Evolutionary conservation across 1,140 invertebrate species (phyloP).

Genomic region (Scaptomyza pallida): DNA sequence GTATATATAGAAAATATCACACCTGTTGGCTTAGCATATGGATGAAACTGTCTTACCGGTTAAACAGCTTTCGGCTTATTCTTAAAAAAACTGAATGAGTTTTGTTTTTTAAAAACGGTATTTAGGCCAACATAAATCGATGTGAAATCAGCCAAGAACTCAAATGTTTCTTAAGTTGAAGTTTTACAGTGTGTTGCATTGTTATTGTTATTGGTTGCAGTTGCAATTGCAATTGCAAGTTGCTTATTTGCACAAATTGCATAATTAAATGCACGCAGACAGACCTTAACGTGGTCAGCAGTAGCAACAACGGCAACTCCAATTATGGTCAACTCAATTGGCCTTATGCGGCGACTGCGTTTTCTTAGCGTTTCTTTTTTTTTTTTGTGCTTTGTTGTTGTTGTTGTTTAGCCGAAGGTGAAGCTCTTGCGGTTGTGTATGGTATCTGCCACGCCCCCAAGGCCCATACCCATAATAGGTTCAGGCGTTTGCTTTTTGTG

Average conservation of each 20-base stretch:
- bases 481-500: neutral
- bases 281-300: constrained; percentile 64
- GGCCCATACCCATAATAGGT: constrained; percentile 1
- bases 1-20: constrained; percentile 17
- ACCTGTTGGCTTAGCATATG: constrained; percentile 17
- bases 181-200: constrained; percentile 5
- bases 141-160: constrained; percentile 55
- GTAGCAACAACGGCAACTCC: constrained; percentile 48
- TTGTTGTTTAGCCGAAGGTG: constrained; percentile 54
- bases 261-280: constrained; percentile 82
- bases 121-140: constrained; percentile 51
- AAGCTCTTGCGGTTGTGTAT: constrained; percentile 48
- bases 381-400: too few relatives aligned
- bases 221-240: constrained; percentile 25
- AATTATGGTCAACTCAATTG: constrained; percentile 73
- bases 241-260: constrained; percentile 76
- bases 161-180: constrained; percentile 21
- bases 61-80: constrained; percentile 55
- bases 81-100: constrained; percentile 13
- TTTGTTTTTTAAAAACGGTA: constrained; percentile 36
- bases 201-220: constrained; percentile 7
- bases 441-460: constrained; percentile 28
- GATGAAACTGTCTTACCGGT: constrained; percentile 36
- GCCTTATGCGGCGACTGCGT: constrained; percentile 59
- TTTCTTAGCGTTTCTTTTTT: constrained; percentile 56